Evolutionary conservation across 2,113 vertebrate genomes (phyloP).

Genomic region (Nibea coibor): DNA sequence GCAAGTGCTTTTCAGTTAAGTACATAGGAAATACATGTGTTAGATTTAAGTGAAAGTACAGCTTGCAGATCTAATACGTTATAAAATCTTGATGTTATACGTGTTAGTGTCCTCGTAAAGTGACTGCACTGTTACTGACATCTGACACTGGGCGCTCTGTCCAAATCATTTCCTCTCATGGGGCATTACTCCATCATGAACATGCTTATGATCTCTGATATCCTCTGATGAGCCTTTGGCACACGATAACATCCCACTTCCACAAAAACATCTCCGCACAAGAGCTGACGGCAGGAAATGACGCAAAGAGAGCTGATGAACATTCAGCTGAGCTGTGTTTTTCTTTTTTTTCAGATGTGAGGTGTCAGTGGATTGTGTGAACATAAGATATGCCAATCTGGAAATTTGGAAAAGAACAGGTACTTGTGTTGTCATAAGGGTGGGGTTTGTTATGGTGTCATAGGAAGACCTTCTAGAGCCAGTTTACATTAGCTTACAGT

Average conservation of each 20-base stretch:
- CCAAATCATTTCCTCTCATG: slow-evolving; percentile 73
- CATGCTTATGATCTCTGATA: slow-evolving; percentile 58
- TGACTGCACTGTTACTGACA: slow-evolving; percentile 36
- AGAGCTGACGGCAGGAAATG: slow-evolving; percentile 67
- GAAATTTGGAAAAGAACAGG: neutral
- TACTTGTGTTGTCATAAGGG: neutral
- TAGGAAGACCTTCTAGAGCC: neutral
- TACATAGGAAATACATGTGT: neutral
- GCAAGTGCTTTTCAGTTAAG: neutral
- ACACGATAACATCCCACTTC: slow-evolving; percentile 63
- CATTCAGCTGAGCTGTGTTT: slow-evolving; percentile 24
- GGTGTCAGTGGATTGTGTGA: slow-evolving; percentile 44
- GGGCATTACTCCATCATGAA: slow-evolving; percentile 51
- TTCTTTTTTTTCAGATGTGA: slow-evolving; percentile 23
- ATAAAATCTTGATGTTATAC: neutral
- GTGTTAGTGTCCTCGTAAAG: neutral
- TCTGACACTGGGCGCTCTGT: slow-evolving; percentile 32
- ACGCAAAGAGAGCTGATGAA: slow-evolving; percentile 61
- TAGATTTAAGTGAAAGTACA: neutral
- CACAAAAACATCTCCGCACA: slow-evolving; percentile 72
- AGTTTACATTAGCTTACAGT: neutral
- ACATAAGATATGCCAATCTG: neutral
- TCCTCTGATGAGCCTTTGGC: slow-evolving; percentile 71
- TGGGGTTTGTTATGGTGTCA: neutral
- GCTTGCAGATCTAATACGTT: neutral